Percentiles rank a stretch among this genome's conserved stretches.
These are phyloP conservation scores for Plectropomus leopardus DNA, from an alignment of 2,113 vertebrate genomes.

Conservation along the genomic window DNA sequence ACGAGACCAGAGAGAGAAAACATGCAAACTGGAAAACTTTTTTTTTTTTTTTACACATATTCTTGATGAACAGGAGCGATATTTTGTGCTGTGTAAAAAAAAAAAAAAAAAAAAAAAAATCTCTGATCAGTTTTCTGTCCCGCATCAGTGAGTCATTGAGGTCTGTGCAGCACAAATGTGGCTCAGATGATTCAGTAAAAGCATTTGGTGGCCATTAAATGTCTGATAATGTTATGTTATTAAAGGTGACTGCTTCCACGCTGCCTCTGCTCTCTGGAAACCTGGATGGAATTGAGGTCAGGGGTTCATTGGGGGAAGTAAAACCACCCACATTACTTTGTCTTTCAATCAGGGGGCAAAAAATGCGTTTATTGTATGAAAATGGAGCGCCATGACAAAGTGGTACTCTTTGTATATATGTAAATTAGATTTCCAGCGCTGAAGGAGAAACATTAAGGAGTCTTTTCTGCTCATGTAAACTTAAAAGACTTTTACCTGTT, in stretches of 20 bases:
- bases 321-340: slow-evolving; percentile 51
- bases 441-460: not conserved
- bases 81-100: not conserved
- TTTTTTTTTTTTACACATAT: slow-evolving; percentile 20
- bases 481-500: not conserved
- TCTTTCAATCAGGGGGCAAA: slow-evolving; percentile 26
- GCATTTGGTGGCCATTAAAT: slow-evolving; percentile 66
- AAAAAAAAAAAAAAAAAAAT: slow-evolving; percentile 7
- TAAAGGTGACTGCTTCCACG: slow-evolving; percentile 54
- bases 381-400: slow-evolving; percentile 27
- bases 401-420: slow-evolving; percentile 2
- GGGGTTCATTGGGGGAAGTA: slow-evolving; percentile 39
- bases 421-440: slow-evolving; percentile 27
- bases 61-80: not conserved
- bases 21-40: slow-evolving; percentile 12
- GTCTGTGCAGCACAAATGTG: slow-evolving; percentile 35
- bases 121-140: not conserved
- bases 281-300: slow-evolving; percentile 64
- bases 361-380: slow-evolving; percentile 43
- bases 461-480: slow-evolving; percentile 16
- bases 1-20: slow-evolving; percentile 15
- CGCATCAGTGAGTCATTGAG: slow-evolving; percentile 15
- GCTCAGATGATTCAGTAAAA: slow-evolving; percentile 51
- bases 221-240: slow-evolving; percentile 67
- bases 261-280: slow-evolving; percentile 42